phyloP scores from a whole-genome alignment of 2,797 vertebrate species.

The Enteromius unitaeniatus region DNA sequence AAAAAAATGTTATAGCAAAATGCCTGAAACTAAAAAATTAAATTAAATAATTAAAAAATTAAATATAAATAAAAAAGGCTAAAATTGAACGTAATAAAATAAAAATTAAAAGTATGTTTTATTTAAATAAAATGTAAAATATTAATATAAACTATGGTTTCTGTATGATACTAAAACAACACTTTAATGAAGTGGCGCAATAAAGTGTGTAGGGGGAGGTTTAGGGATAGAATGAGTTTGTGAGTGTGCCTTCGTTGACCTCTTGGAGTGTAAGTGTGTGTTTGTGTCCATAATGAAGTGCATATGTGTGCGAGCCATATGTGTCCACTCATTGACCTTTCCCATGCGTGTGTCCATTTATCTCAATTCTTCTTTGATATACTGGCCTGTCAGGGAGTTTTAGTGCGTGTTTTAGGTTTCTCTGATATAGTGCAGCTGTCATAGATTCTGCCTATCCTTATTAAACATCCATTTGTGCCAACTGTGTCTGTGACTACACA shows the following conservation, averaged over 20 bases:
- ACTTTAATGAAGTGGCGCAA: slow-evolving; percentile 23
- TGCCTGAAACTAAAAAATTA: not conserved
- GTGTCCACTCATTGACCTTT: slow-evolving; percentile 50
- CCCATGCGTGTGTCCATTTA: slow-evolving; percentile 39
- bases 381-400: slow-evolving; percentile 16
- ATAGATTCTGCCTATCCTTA: slow-evolving; percentile 24
- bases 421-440: slow-evolving; percentile 35
- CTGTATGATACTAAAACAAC: not conserved
- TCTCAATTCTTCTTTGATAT: slow-evolving; percentile 41
- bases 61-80: not conserved
- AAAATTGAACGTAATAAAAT: not conserved
- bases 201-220: slow-evolving; percentile 25
- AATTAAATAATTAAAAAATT: too few relatives aligned
- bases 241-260: slow-evolving; percentile 40
- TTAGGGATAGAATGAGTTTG: slow-evolving; percentile 25
- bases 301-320: slow-evolving; percentile 55
- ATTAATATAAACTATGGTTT: not conserved
- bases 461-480: slow-evolving; percentile 35
- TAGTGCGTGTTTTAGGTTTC: slow-evolving; percentile 15
- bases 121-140: not conserved
- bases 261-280: slow-evolving; percentile 51
- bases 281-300: slow-evolving; percentile 57
- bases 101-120: not conserved
- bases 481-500: slow-evolving; percentile 56
- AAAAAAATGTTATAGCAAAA: not conserved